Conservation (phyloP, 2,113 vertebrate species). For the Phainopepla nitens region DNA sequence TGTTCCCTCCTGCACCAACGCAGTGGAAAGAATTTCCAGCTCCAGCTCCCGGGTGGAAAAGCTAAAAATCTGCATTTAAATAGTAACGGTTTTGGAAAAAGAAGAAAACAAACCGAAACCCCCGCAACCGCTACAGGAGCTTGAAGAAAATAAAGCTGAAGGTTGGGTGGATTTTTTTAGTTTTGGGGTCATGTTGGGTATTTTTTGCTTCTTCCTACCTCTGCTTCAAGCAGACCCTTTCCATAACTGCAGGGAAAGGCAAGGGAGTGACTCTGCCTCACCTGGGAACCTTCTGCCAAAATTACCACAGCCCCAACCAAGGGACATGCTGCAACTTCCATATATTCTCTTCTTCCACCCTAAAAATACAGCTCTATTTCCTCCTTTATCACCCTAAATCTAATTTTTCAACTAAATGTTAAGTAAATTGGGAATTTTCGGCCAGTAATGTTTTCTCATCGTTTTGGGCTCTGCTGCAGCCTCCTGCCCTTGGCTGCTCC, state of each 20-base stretch:
- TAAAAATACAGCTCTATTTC: background rate
- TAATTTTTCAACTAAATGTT: background rate
- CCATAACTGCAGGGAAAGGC: background rate
- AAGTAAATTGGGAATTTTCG: background rate
- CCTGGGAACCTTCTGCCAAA: background rate
- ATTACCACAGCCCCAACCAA: background rate
- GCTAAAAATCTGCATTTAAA: slow-evolving; percentile 60
- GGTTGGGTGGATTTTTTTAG: background rate
- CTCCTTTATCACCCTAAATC: background rate
- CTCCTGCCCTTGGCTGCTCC: background rate
- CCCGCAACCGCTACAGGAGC: background rate
- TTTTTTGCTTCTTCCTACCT: background rate
- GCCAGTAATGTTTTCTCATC: background rate
- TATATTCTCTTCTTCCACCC: background rate
- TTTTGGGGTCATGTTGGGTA: background rate
- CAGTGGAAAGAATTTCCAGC: slow-evolving; percentile 62
- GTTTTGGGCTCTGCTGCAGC: background rate
- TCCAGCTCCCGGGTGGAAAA: slow-evolving; percentile 7
- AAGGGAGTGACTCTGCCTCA: background rate
- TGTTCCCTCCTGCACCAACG: slow-evolving; percentile 48
- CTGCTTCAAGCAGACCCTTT: background rate
- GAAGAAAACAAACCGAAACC: background rate
- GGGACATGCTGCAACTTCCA: background rate
- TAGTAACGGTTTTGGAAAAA: slow-evolving; percentile 36
- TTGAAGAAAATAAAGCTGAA: slow-evolving; percentile 2